Conservation (phyloP, 1,140 invertebrate genomes). For the Hormaphis cornu region DNA sequence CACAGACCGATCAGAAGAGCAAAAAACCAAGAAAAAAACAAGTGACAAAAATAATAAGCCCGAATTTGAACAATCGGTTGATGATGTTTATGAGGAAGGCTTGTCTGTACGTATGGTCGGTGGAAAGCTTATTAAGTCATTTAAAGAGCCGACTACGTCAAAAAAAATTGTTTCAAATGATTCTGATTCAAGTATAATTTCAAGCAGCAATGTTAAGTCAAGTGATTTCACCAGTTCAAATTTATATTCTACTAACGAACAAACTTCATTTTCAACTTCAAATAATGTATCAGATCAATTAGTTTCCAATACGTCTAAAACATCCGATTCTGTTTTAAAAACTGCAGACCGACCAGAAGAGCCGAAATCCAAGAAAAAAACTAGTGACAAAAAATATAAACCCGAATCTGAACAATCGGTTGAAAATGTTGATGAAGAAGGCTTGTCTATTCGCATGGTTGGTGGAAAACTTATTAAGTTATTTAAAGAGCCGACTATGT, state of each 20-base stretch:
- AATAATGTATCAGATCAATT: neutral
- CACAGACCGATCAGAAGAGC: neutral
- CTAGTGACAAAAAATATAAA: neutral
- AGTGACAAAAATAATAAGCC: neutral
- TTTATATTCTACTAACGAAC: neutral
- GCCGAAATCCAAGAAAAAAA: neutral
- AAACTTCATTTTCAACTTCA: neutral
- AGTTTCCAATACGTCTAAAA: neutral
- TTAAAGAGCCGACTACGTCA: neutral
- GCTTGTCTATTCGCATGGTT: constrained; percentile 30
- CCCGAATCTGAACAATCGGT: neutral
- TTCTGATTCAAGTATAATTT: neutral
- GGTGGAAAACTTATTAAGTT: constrained; percentile 34
- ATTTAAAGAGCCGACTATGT: neutral
- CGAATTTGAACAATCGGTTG: too few relatives aligned
- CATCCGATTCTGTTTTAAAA: neutral
- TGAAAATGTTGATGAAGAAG: neutral
- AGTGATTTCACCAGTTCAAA: neutral
- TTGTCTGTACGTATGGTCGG: constrained; percentile 6
- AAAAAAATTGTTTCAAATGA: neutral
- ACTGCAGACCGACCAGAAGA: neutral
- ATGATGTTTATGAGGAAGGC: neutral
- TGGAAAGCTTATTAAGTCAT: constrained; percentile 13
- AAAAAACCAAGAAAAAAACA: neutral
- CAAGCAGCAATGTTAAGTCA: neutral